These are phyloP conservation scores for Laticauda colubrina DNA, from an alignment of 2,113 vertebrate species.

Conservation along the genomic window DNA sequence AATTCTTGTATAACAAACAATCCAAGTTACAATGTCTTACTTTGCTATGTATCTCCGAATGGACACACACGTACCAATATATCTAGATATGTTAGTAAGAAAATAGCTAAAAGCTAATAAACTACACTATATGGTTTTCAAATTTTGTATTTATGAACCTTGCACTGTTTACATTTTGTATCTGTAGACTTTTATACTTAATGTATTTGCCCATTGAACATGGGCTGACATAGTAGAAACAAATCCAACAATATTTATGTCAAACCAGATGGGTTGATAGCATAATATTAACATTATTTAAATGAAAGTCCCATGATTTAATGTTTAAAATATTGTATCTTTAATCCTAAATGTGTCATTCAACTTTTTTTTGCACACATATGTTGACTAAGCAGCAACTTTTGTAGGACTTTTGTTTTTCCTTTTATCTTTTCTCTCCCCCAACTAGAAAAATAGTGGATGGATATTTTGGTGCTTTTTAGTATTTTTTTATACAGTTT, in stretches of 20 bases:
- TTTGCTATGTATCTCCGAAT: not conserved
- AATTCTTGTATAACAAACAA: not conserved
- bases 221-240: not conserved
- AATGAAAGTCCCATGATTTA: not conserved
- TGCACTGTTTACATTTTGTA: not conserved
- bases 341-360: not conserved
- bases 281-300: not conserved
- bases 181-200: not conserved
- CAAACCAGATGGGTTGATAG: not conserved
- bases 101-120: not conserved
- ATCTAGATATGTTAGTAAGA: not conserved
- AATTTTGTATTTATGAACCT: not conserved
- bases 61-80: not conserved
- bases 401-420: not conserved
- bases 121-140: not conserved
- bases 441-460: not conserved
- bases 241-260: not conserved
- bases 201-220: not conserved
- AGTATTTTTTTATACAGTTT: not conserved
- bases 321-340: not conserved
- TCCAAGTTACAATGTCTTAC: not conserved
- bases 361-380: no score
- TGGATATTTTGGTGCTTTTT: not conserved
- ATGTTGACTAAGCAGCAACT: not conserved
- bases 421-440: not conserved